Evolutionary conservation across 2,797 vertebrate genomes (phyloP).

Genomic region (Macropodus opercularis): DNA sequence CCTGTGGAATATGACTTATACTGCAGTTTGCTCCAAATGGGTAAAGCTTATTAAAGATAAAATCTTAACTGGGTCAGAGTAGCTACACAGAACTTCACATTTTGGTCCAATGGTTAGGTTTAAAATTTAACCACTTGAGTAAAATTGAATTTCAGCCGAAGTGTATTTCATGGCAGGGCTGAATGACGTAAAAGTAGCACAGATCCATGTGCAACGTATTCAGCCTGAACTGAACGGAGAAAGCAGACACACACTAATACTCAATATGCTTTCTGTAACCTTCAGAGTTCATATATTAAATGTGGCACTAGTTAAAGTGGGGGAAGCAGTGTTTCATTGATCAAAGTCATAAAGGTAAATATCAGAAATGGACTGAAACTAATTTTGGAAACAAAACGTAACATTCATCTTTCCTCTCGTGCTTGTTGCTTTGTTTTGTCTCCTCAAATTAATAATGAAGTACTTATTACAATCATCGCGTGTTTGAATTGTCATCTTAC

Average conservation of each 20-base stretch:
- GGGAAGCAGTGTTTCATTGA: conserved; percentile 55
- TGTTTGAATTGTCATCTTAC: conserved; percentile 70
- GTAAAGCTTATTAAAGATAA: conserved; percentile 75
- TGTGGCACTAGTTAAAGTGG: conserved; percentile 69
- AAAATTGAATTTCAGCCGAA: conserved; percentile 35
- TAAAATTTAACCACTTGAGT: conserved; percentile 42
- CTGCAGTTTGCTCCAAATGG: conserved; percentile 73
- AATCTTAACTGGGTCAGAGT: conserved; percentile 52
- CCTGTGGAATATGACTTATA: conserved; percentile 68
- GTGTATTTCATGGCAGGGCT: conserved; percentile 34
- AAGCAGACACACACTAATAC: conserved; percentile 26
- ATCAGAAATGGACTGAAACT: conserved; percentile 50
- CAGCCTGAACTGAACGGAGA: conserved; percentile 33
- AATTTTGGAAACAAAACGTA: conserved; percentile 31
- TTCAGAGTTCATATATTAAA: conserved; percentile 38
- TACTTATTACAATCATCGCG: conserved; percentile 63
- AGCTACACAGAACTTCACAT: conserved; percentile 76
- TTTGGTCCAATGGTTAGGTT: conserved; percentile 74
- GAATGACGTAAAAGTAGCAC: conserved; percentile 41
- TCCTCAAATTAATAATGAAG: conserved; percentile 40
- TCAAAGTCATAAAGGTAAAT: conserved; percentile 62
- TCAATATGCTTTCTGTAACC: conserved; percentile 46
- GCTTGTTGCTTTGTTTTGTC: conserved; percentile 34
- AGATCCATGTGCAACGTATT: conserved; percentile 44
- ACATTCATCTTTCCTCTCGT: conserved; percentile 58